These are phyloP conservation scores for Dryoscopus gambensis DNA, from an alignment of 2,113 vertebrate genomes.

Conservation along the genomic window DNA sequence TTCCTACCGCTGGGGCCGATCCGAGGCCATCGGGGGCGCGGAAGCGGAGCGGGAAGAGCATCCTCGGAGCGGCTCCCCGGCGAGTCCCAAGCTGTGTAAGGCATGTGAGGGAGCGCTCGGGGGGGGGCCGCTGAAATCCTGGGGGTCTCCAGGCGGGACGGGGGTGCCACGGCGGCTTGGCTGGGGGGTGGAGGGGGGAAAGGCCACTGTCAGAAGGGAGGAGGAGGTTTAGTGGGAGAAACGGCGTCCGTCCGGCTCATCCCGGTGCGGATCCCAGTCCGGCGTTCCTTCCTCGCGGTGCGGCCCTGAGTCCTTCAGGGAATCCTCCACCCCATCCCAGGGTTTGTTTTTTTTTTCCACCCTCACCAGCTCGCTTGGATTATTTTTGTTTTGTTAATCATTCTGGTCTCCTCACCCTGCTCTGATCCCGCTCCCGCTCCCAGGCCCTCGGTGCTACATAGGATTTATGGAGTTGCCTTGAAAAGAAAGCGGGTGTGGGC, in stretches of 20 bases:
- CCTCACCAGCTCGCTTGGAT: background rate
- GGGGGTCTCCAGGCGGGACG: background rate
- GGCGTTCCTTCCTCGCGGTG: fast-evolving
- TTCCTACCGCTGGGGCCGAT: background rate
- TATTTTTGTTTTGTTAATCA: background rate
- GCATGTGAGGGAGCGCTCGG: conserved; percentile 63
- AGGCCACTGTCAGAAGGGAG: conserved; percentile 28
- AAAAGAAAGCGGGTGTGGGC: background rate
- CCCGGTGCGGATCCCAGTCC: background rate
- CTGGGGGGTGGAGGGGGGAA: background rate
- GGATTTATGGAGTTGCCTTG: conserved; percentile 1
- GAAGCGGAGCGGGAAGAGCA: background rate
- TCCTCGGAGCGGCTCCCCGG: conserved; percentile 8
- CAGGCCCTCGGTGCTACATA: conserved; percentile 40
- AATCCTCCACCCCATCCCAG: background rate
- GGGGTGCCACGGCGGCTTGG: background rate
- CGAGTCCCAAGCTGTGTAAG: conserved; percentile 69
- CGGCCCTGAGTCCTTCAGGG: background rate
- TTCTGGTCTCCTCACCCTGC: background rate
- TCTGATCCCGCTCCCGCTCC: background rate
- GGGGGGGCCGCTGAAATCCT: background rate
- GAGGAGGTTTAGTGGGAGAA: background rate
- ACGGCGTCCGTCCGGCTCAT: background rate
- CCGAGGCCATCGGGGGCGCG: conserved; percentile 5
- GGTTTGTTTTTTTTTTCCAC: background rate